phyloP scores from a whole-genome alignment of 2,797 vertebrate species.

The Phylloscopus collybita region DNA sequence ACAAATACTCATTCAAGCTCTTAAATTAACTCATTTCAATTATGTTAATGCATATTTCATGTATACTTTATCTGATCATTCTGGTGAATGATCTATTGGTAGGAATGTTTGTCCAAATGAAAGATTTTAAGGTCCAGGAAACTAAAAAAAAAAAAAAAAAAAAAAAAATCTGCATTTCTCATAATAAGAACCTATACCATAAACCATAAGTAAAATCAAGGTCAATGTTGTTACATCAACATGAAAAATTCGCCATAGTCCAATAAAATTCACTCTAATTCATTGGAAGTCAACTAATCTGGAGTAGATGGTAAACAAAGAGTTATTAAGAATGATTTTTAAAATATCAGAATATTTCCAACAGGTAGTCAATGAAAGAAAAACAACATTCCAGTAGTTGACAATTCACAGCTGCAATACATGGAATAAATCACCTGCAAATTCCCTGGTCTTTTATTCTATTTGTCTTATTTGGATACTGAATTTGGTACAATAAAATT shows the following conservation, averaged over 20 bases:
- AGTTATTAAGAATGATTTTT: not conserved
- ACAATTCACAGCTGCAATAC: not conserved
- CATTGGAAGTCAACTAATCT: not conserved
- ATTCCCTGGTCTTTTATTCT: not conserved
- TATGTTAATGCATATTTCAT: slow-evolving; percentile 32
- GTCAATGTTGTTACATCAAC: not conserved
- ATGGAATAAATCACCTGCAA: not conserved
- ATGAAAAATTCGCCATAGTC: not conserved
- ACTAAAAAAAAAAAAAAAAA: not conserved
- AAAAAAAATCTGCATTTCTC: not conserved
- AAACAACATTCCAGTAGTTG: not conserved
- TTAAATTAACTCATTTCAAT: slow-evolving; percentile 55
- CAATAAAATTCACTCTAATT: not conserved
- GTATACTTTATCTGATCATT: slow-evolving; percentile 29
- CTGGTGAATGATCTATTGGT: slow-evolving; percentile 38
- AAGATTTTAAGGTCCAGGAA: not conserved
- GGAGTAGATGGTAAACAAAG: not conserved
- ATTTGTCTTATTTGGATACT: not conserved
- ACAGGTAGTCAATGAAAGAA: not conserved
- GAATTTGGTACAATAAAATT: not conserved
- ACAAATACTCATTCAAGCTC: not conserved
- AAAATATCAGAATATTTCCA: not conserved
- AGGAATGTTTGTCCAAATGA: slow-evolving; percentile 20
- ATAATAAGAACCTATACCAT: not conserved
- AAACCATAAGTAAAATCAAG: not conserved